A percentile compares a stretch with the other conserved stretches of the same genome.
Evolutionary conservation across 2,113 vertebrate species (phyloP).

Genomic region (Muscicapa adusta): DNA sequence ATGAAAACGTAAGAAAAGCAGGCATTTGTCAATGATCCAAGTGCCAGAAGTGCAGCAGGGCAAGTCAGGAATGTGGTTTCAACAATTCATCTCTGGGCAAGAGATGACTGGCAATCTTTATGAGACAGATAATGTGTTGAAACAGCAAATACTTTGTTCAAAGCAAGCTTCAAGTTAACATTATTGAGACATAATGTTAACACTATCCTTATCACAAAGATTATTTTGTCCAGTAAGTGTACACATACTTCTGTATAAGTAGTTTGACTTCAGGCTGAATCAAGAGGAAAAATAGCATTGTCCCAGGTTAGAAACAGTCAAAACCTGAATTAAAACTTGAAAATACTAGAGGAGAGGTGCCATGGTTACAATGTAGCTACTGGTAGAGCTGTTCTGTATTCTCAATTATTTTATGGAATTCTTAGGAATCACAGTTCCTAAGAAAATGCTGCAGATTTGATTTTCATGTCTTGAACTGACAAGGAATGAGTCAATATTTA

Average conservation of each 20-base stretch:
- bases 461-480: background rate
- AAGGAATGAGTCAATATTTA: background rate
- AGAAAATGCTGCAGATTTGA: background rate
- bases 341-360: background rate
- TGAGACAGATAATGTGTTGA: background rate
- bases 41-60: background rate
- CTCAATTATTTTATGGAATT: background rate
- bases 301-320: background rate
- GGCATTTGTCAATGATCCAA: background rate
- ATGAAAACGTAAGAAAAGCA: background rate
- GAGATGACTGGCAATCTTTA: background rate
- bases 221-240: background rate
- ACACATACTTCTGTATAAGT: background rate
- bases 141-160: background rate
- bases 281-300: background rate
- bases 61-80: background rate
- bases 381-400: background rate
- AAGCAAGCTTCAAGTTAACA: background rate
- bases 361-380: accelerated
- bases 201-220: background rate
- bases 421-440: background rate
- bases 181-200: background rate
- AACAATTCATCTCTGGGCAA: background rate
- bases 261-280: background rate
- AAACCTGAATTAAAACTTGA: background rate